Percentiles rank a stretch among this genome's conserved stretches.
These are phyloP conservation scores for Chiroxiphia lanceolata DNA, from an alignment of 2,797 vertebrate genomes.

Conservation along the genomic window DNA sequence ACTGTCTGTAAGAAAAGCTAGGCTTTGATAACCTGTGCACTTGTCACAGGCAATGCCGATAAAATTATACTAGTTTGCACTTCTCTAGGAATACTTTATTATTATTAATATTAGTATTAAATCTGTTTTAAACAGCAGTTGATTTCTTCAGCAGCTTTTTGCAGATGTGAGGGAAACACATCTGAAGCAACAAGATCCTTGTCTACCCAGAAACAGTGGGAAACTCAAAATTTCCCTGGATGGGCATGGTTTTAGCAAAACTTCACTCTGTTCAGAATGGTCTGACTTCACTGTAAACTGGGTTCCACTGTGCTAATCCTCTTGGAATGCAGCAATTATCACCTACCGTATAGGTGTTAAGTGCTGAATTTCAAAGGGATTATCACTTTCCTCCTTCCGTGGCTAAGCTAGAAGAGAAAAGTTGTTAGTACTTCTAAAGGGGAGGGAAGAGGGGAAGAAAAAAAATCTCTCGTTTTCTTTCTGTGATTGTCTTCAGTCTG, in stretches of 20 bases:
- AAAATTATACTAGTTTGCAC: background rate
- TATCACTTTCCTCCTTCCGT: conserved; percentile 64
- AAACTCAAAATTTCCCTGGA: conserved; percentile 20
- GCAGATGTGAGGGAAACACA: background rate
- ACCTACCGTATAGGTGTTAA: conserved; percentile 72
- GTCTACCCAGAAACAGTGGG: background rate
- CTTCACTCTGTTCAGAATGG: conserved; percentile 32
- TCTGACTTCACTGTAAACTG: conserved; percentile 57
- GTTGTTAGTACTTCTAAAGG: conserved; percentile 56
- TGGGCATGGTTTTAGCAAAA: conserved; percentile 46
- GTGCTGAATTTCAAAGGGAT: conserved; percentile 73
- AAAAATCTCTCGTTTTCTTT: conserved; percentile 13
- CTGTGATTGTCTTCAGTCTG: background rate
- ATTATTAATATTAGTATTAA: background rate
- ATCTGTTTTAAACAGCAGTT: background rate
- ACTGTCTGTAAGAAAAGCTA: background rate
- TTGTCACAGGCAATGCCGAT: background rate
- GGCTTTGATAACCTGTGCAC: background rate
- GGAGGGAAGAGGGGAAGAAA: background rate
- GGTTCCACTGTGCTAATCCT: conserved; percentile 68
- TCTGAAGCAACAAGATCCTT: background rate
- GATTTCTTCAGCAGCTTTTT: conserved; percentile 3
- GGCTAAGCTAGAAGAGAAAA: conserved; percentile 56
- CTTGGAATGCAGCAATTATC: conserved; percentile 73
- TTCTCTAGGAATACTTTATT: background rate